phyloP scores from a whole-genome alignment of 2,888 invertebrate species.

The Allacma fusca region DNA sequence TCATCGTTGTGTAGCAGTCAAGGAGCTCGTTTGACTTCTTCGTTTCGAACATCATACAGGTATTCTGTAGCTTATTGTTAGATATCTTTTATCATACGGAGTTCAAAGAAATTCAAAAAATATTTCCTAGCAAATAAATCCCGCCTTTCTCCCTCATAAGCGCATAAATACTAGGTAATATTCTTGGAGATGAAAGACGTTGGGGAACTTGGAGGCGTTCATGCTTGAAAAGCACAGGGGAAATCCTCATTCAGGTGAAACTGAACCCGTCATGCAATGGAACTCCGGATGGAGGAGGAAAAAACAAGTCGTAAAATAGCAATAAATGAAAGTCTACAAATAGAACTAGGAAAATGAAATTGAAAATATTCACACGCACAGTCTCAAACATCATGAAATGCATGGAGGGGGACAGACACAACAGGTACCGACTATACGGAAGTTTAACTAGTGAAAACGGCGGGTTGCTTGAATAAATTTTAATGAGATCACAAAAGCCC shows the following conservation, averaged over 20 bases:
- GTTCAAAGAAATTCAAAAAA: slow-evolving; percentile 12
- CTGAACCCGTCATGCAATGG: slow-evolving; percentile 15
- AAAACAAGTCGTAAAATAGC: slow-evolving; percentile 40
- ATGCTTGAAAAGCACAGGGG: slow-evolving; percentile 6
- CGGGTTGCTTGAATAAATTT: slow-evolving; percentile 44
- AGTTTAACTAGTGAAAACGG: slow-evolving; percentile 41
- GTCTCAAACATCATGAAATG: slow-evolving; percentile 5
- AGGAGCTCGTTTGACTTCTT: not conserved
- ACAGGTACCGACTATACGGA: slow-evolving; percentile 30
- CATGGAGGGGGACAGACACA: slow-evolving; percentile 26
- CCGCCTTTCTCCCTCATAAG: not conserved
- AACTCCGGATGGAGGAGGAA: not conserved
- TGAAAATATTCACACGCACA: slow-evolving; percentile 34
- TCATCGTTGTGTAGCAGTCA: too few species aligned
- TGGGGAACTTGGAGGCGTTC: not conserved
- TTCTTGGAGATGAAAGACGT: not conserved
- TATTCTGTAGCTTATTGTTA: not conserved
- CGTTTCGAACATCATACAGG: not conserved
- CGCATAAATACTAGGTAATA: not conserved
- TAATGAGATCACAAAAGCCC: slow-evolving; percentile 43
- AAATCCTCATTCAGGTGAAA: slow-evolving; percentile 21
- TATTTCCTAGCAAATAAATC: not conserved
- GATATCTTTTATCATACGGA: not conserved
- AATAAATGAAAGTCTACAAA: slow-evolving; percentile 37
- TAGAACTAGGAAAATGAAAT: slow-evolving; percentile 36